A percentile compares a stretch with the other conserved stretches of the same genome.
Conservation (phyloP, 2,888 invertebrate species). For the Lasioglossum marginatum region DNA sequence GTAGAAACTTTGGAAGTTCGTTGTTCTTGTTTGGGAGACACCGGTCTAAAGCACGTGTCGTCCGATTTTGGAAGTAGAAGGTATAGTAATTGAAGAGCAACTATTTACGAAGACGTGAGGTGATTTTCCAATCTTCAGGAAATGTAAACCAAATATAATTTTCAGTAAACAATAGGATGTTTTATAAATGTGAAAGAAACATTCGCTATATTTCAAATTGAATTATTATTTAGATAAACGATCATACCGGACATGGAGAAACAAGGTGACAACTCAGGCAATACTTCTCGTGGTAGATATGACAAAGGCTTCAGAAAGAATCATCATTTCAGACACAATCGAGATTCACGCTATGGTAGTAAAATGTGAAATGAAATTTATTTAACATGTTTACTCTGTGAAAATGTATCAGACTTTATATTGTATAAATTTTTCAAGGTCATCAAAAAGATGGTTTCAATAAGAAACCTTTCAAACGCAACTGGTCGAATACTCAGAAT, state of each 20-base stretch:
- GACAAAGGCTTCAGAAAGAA: constrained; percentile 25
- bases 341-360: constrained; percentile 27
- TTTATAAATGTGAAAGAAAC: not conserved
- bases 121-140: not conserved
- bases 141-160: not conserved
- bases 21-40: constrained; percentile 23
- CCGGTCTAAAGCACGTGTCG: constrained; percentile 27
- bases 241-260: constrained; percentile 13
- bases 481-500: constrained; percentile 29
- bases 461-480: constrained; percentile 52
- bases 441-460: constrained; percentile 40
- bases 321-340: constrained; percentile 32
- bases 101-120: not conserved
- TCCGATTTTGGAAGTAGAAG: not conserved
- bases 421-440: constrained; percentile 22
- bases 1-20: not conserved
- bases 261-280: not conserved
- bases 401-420: not conserved
- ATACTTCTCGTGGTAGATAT: not conserved
- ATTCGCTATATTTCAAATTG: not conserved
- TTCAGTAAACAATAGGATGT: not conserved
- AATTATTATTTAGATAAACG: constrained; percentile 4
- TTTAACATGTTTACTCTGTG: not conserved
- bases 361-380: not conserved
- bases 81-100: not conserved